Conservation (phyloP, 2,797 vertebrate species). For the Rhabdophis nuchalis region DNA sequence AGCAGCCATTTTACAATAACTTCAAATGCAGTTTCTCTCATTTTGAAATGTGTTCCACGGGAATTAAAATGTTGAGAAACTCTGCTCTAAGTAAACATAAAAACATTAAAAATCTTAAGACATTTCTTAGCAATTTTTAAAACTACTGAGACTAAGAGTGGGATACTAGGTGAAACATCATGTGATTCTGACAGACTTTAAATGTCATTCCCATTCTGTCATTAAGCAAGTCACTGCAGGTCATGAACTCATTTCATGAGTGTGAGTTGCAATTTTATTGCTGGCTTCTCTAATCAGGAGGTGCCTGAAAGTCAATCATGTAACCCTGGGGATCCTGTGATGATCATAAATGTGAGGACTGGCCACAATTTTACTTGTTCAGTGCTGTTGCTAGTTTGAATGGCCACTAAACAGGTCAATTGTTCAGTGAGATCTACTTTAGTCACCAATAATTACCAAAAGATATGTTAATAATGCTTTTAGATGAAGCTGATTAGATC, state of each 20-base stretch:
- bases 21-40: background rate
- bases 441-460: background rate
- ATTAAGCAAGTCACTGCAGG: background rate
- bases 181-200: background rate
- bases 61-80: background rate
- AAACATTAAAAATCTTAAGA: background rate
- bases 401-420: background rate
- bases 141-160: background rate
- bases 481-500: background rate
- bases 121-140: background rate
- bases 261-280: background rate
- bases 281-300: background rate
- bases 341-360: background rate
- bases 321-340: background rate
- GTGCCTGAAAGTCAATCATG: background rate
- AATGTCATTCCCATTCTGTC: background rate
- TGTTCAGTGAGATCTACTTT: background rate
- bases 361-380: background rate
- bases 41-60: background rate
- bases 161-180: background rate
- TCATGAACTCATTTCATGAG: background rate
- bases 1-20: background rate
- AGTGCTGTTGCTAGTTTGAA: background rate
- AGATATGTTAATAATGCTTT: background rate
- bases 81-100: background rate